Evolutionary conservation across 2,888 invertebrate genomes (phyloP), one percentile per base, ranked within the genome.

Genomic region (Myopa testacea): DNA sequence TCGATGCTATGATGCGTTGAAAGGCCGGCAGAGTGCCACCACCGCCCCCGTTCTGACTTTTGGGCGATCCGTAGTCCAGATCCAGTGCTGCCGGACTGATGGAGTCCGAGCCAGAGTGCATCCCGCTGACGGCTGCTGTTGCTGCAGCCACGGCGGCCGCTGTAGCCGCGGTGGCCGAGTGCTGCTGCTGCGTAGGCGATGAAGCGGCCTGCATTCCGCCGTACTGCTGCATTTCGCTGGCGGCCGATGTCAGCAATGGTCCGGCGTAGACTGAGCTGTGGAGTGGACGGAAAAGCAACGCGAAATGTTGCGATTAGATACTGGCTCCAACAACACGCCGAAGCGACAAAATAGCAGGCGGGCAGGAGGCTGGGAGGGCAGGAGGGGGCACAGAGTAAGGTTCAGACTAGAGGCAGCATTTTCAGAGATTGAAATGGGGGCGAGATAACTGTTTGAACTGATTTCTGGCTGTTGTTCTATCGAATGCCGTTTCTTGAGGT

Each of bases 241-340:
- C 83, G 14, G 88, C 82, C 76, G 88, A 84, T 79, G 88, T 84
- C 63, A 88, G 84, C 82, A 87, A 82, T 76, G 88, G 86, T 80
- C 88, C 85, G 76, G 87, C 84, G 83, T 88, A 89, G 71, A 88
- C 86, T 76, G 89, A 88, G 82, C 89, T 89, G 82, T 76, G 62
- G 38, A 26, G 40, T 26, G 38, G 70, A 19, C 19, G 19, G 68
- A 71, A 69, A 70, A 62, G 50, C 62, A 69, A 70, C 26, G 50
- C 62, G 67, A 65, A 50, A 74, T 19, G 52, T 45, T 37, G 10
- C 38, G 72, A 72, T 72, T 62, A 72, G 72, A 72, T 60, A 10
- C 45, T 45, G 45, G 14, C 55, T 55, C n/a, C 55, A 55, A 55
- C 14, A 55, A 5, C 55, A 55, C 26, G 26, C 26, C 26, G 26